Base-by-base conservation (phyloP, 2,797 vertebrate species). In the Austrolebias charrua region DNA sequence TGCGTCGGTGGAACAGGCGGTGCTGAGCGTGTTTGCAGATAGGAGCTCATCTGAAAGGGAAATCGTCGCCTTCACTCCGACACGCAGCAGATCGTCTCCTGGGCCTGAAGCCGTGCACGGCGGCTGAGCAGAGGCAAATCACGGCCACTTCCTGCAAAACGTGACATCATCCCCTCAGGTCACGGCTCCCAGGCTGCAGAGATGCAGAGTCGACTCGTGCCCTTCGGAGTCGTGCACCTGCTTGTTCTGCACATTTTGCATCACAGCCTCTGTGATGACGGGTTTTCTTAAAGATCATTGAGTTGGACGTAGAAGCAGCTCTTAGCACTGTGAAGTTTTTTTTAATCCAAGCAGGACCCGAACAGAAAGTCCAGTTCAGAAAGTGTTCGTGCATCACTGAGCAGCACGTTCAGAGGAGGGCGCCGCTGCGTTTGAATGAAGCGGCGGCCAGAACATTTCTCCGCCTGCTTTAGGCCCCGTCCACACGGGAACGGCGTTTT, bases 1-100 rank as follows among this genome's bases (percentile, higher is more conserved):
- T 0, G 1, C 56, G 38, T 68, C 60, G 42, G 50, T 55, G 59
- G 68, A 75, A 70, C 4, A 48, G 61, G 53, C 56, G 70, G 53
- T 19, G 63, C 76, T 72, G 72, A 55, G 74, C 63, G 69, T 31
- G 69, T 63, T 71, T 12, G 35, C 66, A 66, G 70, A 82, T 79
- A 78, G 80, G 62, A 58, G 75, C 77, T 80, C 85, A 85, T 81
- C 76, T 79, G 60, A 82, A 80, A 77, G 82, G 75, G 79, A 84
- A 79, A 83, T 79, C 71, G 81, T 15, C 56, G 48, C 42, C 20
- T 46, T 48, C 44, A 55, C 62, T 55, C 40, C 38, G 50, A 59
- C 63, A 45, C 45, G 48, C 10, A 33, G 35, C 45, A 19, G 42
- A 64, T 43, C 66, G 40, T 73, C 67, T 79, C 78, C 69, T 55